Evolutionary conservation across 2,888 invertebrate species (phyloP).

Genomic region (Athetis lepigone): DNA sequence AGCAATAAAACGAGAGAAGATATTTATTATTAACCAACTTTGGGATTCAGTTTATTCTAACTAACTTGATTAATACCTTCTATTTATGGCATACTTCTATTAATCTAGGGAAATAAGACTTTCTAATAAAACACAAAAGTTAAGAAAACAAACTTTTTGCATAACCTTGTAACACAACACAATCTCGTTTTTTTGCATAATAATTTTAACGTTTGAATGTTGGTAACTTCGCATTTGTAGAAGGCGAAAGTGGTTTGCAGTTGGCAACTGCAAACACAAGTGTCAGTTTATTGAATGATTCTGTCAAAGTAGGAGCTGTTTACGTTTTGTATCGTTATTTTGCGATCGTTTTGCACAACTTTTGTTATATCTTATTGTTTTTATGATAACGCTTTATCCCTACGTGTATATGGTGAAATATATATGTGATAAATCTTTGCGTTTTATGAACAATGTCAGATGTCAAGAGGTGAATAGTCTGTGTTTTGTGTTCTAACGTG

Average conservation of each 20-base stretch:
- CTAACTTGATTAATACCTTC: no score
- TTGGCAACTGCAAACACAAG: slow-evolving; percentile 78
- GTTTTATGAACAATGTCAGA: slow-evolving; percentile 85
- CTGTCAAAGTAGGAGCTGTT: slow-evolving; percentile 90
- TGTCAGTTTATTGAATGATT: slow-evolving; percentile 84
- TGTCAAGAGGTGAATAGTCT: slow-evolving; percentile 89
- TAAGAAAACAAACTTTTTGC: slow-evolving; percentile 23
- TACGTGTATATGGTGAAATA: slow-evolving; percentile 79
- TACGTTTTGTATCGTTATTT: slow-evolving; percentile 90
- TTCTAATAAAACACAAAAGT: background rate
- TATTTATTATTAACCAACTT: no score
- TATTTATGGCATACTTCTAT: background rate
- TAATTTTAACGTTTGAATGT: slow-evolving; percentile 56
- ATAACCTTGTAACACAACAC: slow-evolving; percentile 17
- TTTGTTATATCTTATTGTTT: slow-evolving; percentile 88
- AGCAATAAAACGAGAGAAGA: no score
- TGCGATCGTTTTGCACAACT: slow-evolving; percentile 88
- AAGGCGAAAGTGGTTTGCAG: slow-evolving; percentile 82
- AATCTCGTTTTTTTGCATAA: slow-evolving; percentile 24
- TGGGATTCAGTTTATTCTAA: no score
- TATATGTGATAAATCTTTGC: slow-evolving; percentile 77
- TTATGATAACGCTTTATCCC: slow-evolving; percentile 83
- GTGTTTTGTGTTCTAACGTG: slow-evolving; percentile 87
- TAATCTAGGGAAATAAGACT: background rate
- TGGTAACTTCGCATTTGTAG: slow-evolving; percentile 62